These are phyloP conservation scores for Cinclus mexicanus DNA, from an alignment of 2,113 vertebrate genomes.

Conservation along the genomic window DNA sequence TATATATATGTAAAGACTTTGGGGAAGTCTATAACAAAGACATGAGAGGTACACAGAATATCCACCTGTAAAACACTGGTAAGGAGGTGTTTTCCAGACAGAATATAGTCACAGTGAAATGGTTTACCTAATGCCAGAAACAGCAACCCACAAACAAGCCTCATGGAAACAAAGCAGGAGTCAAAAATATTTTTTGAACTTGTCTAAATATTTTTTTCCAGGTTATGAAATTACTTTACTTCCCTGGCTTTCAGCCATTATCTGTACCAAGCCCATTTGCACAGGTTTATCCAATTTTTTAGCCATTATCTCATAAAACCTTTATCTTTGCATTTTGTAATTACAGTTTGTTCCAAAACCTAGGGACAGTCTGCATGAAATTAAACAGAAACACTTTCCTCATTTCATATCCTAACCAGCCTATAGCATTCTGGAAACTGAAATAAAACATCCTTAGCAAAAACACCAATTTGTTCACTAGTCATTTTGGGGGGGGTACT, in stretches of 20 bases:
- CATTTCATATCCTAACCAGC: neutral
- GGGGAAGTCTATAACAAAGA: neutral
- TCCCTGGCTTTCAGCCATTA: neutral
- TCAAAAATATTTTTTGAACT: neutral
- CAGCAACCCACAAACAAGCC: neutral
- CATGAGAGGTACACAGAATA: neutral
- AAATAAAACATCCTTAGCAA: neutral
- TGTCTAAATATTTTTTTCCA: constrained; percentile 1
- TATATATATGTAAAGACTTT: neutral
- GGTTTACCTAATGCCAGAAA: neutral
- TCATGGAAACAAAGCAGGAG: neutral
- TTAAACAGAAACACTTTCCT: neutral
- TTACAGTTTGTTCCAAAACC: neutral
- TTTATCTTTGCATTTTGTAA: neutral
- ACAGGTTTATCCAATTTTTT: neutral
- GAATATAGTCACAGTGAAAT: neutral
- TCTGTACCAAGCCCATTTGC: neutral
- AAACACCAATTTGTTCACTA: neutral
- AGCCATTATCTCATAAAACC: neutral
- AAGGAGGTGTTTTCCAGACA: neutral
- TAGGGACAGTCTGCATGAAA: neutral
- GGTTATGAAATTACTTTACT: neutral
- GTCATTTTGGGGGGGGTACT: neutral
- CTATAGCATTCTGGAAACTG: neutral
- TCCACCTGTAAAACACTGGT: neutral